phyloP scores from a whole-genome alignment of 2,797 vertebrate genomes.

The Sciurus vulgaris region DNA sequence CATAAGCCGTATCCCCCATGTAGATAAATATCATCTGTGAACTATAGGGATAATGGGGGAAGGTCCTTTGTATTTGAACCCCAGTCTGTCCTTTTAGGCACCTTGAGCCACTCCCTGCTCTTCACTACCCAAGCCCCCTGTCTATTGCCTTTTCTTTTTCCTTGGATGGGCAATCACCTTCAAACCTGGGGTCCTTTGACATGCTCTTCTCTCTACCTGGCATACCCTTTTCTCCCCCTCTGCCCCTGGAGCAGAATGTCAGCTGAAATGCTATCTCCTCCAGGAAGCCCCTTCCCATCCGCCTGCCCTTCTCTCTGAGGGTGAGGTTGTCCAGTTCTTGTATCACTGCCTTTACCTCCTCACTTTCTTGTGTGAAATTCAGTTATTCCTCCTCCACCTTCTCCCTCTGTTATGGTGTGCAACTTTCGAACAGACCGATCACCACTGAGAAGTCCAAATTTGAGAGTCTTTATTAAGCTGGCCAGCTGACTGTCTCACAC shows the following conservation, averaged over 20 bases:
- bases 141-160: no score
- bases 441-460: no score
- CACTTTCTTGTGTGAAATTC: background rate
- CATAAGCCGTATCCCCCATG: no score
- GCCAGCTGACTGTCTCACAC: no score
- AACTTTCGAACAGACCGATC: no score
- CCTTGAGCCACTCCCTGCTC: background rate
- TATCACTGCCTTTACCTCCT: background rate
- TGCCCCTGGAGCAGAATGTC: background rate
- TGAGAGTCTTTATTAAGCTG: no score
- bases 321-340: no score
- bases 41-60: background rate
- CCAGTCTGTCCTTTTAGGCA: background rate
- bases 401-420: no score
- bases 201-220: background rate
- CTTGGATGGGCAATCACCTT: background rate
- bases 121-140: background rate
- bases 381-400: background rate
- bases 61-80: background rate
- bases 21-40: background rate
- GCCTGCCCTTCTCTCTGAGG: background rate
- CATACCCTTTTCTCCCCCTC: background rate
- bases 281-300: background rate
- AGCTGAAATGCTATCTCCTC: background rate
- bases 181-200: background rate